Percentiles rank a stretch among this genome's conserved stretches.
Evolutionary conservation across 2,888 invertebrate genomes (phyloP).

Genomic region (Amiota communis): DNA sequence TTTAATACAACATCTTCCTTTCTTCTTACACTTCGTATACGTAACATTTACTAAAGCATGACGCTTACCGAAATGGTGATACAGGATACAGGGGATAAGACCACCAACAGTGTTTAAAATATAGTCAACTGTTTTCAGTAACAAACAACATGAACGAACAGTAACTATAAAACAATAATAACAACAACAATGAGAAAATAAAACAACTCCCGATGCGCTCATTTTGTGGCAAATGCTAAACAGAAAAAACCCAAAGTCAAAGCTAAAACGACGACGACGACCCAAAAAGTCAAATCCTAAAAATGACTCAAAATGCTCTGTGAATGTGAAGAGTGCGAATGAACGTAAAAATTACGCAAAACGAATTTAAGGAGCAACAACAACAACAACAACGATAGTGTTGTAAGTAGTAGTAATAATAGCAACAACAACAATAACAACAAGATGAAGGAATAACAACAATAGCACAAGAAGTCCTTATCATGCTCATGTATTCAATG

Average conservation of each 20-base stretch:
- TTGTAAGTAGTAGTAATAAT: too few relatives aligned
- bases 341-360: slow-evolving; percentile 59
- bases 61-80: too few relatives aligned
- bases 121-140: slow-evolving; percentile 37
- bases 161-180: slow-evolving; percentile 52
- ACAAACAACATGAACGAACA: slow-evolving; percentile 33
- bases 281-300: slow-evolving; percentile 10
- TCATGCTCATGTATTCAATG: slow-evolving; percentile 64
- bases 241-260: background rate
- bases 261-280: slow-evolving; percentile 16
- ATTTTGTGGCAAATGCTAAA: slow-evolving; percentile 40
- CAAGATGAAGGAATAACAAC: too few relatives aligned
- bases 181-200: slow-evolving; percentile 35
- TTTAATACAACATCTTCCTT: background rate
- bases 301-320: slow-evolving; percentile 47
- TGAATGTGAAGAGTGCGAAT: slow-evolving; percentile 40
- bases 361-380: slow-evolving; percentile 49
- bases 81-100: slow-evolving; percentile 37
- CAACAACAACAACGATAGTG: background rate
- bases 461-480: slow-evolving; percentile 36
- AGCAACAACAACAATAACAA: too few relatives aligned
- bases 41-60: slow-evolving; percentile 35
- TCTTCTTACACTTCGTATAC: slow-evolving; percentile 55
- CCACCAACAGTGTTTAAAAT: slow-evolving; percentile 43
- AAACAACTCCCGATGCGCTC: slow-evolving; percentile 53